Base-by-base conservation (phyloP, 2,888 invertebrate genomes). In the Thera britannica region DNA sequence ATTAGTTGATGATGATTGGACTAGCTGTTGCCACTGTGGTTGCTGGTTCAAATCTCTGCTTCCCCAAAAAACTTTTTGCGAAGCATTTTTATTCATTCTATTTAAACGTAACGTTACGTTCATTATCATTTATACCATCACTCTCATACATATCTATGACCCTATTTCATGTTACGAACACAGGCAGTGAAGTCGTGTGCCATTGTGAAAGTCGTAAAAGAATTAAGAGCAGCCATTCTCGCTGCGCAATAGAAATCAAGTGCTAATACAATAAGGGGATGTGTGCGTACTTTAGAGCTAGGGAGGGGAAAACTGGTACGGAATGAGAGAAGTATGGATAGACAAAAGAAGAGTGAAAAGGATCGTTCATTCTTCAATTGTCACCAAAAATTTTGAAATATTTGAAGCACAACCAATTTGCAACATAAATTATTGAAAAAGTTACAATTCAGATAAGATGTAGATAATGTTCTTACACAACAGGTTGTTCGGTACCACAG, bases 181-280 rank as follows among this genome's bases (percentile, higher is more conserved):
- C 36, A 41, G 49, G 36, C 35, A 51, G 64, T 44, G 44, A 44
- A 46, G 36, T 46, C 41, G 48, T 46, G 48, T 62, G 41, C 44
- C 65, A 59, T 70, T 55, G 66, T 34, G 9, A 36, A 52, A 46
- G 35, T 67, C 68, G 51, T 71, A 67, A 71, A 70, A 67, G 67
- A 65, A 69, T 69, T 62, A 62, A 58, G 48, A 67, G 36, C 36
- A 41, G 52, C 68, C 65, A 59, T 70, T 67, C 63, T 34, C 62
- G 63, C 65, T 35, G 59, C 62, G 58, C 38, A 51, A 60, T 61
- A 60, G 46, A 65, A 72, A 74, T 72, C 74, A 71, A 74, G 74
- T 74, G 74, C 69, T 74, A 69, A 74, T 60, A 72, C 74, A 74
- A 74, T 74, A 74, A 70, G 61, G 67, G 65, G 56, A 56, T 67